Evolutionary conservation across 1,140 invertebrate species (phyloP).

Genomic region (Musca domestica): DNA sequence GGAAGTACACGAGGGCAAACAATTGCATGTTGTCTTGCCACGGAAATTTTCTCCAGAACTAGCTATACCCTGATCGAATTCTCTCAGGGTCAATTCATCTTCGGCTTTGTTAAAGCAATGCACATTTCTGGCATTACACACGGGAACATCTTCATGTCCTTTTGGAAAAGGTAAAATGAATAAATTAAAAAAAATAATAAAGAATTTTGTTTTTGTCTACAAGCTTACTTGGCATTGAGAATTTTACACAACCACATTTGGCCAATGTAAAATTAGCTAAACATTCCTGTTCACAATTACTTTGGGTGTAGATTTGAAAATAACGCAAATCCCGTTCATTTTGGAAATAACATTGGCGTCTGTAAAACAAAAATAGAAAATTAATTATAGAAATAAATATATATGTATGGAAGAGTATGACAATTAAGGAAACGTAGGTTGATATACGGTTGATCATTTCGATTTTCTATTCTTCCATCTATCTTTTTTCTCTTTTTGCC

Average conservation of each 20-base stretch:
- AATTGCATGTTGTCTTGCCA: conserved; percentile 56
- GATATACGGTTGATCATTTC: too few relatives aligned
- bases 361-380: conserved; percentile 34
- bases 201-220: background rate
- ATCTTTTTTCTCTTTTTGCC: too few relatives aligned
- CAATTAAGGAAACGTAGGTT: too few relatives aligned
- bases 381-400: background rate
- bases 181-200: background rate
- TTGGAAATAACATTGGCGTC: conserved; percentile 61
- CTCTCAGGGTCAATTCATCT: conserved; percentile 46
- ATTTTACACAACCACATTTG: conserved; percentile 59
- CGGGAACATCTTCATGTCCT: conserved; percentile 52
- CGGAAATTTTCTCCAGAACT: conserved; percentile 38
- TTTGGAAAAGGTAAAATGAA: conserved; percentile 4
- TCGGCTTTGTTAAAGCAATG: conserved; percentile 52
- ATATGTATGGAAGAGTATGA: too few relatives aligned
- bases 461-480: too few relatives aligned
- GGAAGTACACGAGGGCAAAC: conserved; percentile 61
- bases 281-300: conserved; percentile 66
- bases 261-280: conserved; percentile 61
- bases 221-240: conserved; percentile 65
- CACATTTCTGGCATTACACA: conserved; percentile 53
- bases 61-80: conserved; percentile 44
- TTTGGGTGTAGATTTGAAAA: conserved; percentile 57
- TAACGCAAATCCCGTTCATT: conserved; percentile 58